Evolutionary conservation across 2,888 invertebrate genomes (phyloP), one percentile per base, ranked within the genome.

Genomic region (Anoplius nigerrimus): DNA sequence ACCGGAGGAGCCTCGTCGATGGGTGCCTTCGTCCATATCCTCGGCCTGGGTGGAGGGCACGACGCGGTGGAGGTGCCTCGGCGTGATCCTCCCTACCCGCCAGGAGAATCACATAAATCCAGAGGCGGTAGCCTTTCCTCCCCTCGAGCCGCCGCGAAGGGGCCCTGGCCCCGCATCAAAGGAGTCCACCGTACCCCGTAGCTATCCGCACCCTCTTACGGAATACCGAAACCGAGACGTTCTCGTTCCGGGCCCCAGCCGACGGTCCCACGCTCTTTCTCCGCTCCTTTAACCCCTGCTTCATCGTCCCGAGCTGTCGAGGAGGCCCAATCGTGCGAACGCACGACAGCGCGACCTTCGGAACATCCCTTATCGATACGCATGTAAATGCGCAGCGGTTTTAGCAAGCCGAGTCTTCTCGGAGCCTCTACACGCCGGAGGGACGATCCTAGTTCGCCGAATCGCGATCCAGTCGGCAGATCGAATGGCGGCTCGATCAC

Each of bases 71-170:
- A 54, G 55, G 43, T 42, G 61, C 45, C 34, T 24, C 43, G 43
- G 16, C 34, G 62, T 61, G 69, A 64, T 74, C 75, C 75, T 69
- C 71, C 72, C 74, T 61, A 54, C 59, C 53, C 60, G 60, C 52
- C 54, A n/a, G 64, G 62, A 72, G 64, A 71, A 76, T 81, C 81
- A 66, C 79, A 80, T 81, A 80, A 81, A 81, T 80, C 69, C 71
- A 71, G 55, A 71, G 69, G 55, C 74, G 70, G 73, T 75, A 72
- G 66, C 67, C 72, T 71, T 57, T 55, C 51, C 62, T 66, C 54
- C 60, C 57, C 53, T 60, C 48, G 20, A n/a, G n/a, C 45, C 57
- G 11, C 48, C 53, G 42, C 58, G 43, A n/a, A n/a, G n/a, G 53
- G 22, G 34, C 21, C n/a, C 62, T 52, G 18, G 21, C 48, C 18